These are phyloP conservation scores for Linepithema humile DNA, from an alignment of 1,140 invertebrate species.

Conservation along the genomic window DNA sequence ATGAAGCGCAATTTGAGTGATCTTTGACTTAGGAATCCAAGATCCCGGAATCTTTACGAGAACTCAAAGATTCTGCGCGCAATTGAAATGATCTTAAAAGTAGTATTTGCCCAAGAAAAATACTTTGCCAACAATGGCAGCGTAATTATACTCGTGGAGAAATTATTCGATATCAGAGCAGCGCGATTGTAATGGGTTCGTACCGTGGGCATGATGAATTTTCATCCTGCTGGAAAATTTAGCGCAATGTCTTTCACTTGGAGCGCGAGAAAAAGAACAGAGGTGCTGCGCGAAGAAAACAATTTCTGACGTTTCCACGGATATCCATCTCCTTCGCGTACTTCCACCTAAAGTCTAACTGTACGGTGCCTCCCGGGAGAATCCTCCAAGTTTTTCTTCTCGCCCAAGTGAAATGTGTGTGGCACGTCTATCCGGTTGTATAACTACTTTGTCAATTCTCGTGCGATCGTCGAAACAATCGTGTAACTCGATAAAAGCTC, in stretches of 20 bases:
- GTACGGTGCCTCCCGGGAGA: slow-evolving; percentile 20
- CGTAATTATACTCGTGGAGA: neutral
- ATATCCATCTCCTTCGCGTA: slow-evolving; percentile 32
- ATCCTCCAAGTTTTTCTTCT: slow-evolving; percentile 13
- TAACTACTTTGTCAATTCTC: slow-evolving; percentile 42
- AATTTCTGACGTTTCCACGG: slow-evolving; percentile 44
- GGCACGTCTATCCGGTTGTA: slow-evolving; percentile 16
- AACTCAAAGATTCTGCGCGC: neutral
- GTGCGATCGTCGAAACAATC: slow-evolving; percentile 16
- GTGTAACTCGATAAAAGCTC: slow-evolving; percentile 7
- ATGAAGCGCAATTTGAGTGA: neutral
- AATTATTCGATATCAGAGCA: slow-evolving; percentile 27
- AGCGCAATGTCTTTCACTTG: slow-evolving; percentile 21
- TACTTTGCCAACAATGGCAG: neutral
- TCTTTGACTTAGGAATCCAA: neutral
- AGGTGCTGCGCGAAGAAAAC: neutral
- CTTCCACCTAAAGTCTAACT: slow-evolving; percentile 15
- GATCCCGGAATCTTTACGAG: neutral
- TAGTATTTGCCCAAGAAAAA: slow-evolving; percentile 11
- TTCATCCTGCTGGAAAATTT: slow-evolving; percentile 40
- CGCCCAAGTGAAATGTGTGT: slow-evolving; percentile 19
- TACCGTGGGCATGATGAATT: slow-evolving; percentile 33
- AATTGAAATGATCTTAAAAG: neutral
- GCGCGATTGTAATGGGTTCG: neutral
- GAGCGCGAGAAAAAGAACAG: neutral